Percentiles rank a stretch among this genome's conserved stretches.
phyloP scores from a whole-genome alignment of 2,888 invertebrate species.

The Lasioglossum zephyrum region DNA sequence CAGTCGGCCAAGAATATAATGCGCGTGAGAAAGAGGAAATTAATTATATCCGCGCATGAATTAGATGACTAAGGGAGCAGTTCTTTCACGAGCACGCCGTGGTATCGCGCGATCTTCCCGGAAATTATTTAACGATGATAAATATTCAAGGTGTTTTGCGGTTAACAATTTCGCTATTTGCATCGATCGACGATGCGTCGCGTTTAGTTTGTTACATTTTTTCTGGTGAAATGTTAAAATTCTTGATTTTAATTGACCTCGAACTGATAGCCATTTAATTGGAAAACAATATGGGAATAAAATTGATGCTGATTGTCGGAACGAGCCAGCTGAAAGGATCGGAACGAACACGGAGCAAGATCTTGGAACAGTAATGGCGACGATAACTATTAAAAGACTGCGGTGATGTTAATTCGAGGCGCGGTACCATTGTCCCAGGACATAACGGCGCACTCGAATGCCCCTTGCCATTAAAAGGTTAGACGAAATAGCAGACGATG shows the following conservation, averaged over 20 bases:
- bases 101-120: conserved; percentile 25
- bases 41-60: conserved; percentile 23
- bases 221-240: background rate
- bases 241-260: background rate
- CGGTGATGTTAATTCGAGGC: conserved; percentile 5
- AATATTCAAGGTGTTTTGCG: background rate
- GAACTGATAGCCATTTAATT: background rate
- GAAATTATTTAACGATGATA: conserved; percentile 26
- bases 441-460: background rate
- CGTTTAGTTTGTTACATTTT: accelerated
- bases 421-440: background rate
- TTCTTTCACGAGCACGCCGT: background rate
- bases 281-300: background rate
- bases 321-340: background rate
- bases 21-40: conserved; percentile 32
- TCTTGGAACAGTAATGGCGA: background rate
- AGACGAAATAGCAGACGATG: conserved; percentile 35
- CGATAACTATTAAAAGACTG: background rate
- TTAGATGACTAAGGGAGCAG: conserved; percentile 2
- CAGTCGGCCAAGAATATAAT: conserved; percentile 25
- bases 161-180: background rate
- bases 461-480: conserved; percentile 22
- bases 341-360: background rate
- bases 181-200: too few relatives aligned
- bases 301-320: background rate